A percentile compares a stretch with the other conserved stretches of the same genome.
Conservation (phyloP, 2,888 invertebrate species). For the Atrina japonica region DNA sequence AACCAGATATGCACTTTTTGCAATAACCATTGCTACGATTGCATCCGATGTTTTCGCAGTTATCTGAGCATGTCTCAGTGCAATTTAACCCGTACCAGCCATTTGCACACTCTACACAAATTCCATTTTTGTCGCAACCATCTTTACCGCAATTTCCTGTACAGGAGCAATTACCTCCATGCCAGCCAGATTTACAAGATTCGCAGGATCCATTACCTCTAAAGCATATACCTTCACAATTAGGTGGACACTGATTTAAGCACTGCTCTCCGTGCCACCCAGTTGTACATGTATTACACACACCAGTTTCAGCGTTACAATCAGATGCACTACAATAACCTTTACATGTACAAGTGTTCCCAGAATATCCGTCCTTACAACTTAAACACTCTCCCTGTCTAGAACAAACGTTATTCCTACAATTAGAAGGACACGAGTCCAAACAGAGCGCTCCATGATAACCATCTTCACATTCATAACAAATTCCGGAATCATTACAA, state of each 20-base stretch:
- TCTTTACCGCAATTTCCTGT: slow-evolving; percentile 11
- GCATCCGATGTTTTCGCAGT: not conserved
- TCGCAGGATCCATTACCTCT: slow-evolving; percentile 13
- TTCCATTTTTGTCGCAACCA: not conserved
- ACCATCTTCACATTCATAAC: slow-evolving; percentile 46
- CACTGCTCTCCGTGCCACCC: slow-evolving; percentile 14
- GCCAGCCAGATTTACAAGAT: slow-evolving; percentile 8
- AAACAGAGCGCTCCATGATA: slow-evolving; percentile 47
- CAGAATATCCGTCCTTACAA: slow-evolving; percentile 31
- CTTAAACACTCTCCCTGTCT: slow-evolving; percentile 42
- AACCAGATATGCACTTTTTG: slow-evolving; percentile 44
- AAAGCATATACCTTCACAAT: slow-evolving; percentile 3
- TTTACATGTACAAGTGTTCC: slow-evolving; percentile 37
- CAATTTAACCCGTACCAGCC: slow-evolving; percentile 5
- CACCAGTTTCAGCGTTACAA: slow-evolving; percentile 49
- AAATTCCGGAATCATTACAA: slow-evolving; percentile 20
- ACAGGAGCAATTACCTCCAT: slow-evolving; percentile 10
- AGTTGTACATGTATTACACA: slow-evolving; percentile 41
- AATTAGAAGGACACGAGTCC: slow-evolving; percentile 39
- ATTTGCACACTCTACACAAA: slow-evolving; percentile 1
- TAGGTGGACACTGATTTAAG: slow-evolving; percentile 4
- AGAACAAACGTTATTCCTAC: slow-evolving; percentile 42
- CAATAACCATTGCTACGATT: slow-evolving; percentile 38
- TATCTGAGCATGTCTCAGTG: not conserved
- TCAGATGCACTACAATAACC: slow-evolving; percentile 41